These are phyloP conservation scores for Gymnoscopelus microlampas DNA, from an alignment of 2,797 vertebrate genomes.

Conservation along the genomic window DNA sequence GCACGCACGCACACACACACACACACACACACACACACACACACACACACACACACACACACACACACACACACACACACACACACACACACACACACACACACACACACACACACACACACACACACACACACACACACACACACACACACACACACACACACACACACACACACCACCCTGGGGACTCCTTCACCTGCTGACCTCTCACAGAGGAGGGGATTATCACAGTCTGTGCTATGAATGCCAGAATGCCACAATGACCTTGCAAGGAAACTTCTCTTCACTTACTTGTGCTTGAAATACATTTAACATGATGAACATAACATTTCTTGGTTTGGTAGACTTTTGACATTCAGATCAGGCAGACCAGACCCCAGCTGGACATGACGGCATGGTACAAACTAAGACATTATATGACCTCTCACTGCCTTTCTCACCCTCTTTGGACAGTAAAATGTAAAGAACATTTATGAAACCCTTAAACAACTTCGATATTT, in stretches of 20 bases:
- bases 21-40: constrained; percentile 6
- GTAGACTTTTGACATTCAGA: neutral
- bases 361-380: no score
- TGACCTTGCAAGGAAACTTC: constrained; percentile 56
- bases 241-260: constrained; percentile 50
- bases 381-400: no score
- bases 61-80: constrained; percentile 25
- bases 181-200: constrained; percentile 57
- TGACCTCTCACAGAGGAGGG: constrained; percentile 57
- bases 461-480: no score
- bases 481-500: no score
- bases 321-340: neutral
- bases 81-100: constrained; percentile 10
- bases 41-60: neutral
- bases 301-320: constrained; percentile 22
- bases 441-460: no score
- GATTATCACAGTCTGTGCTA: constrained; percentile 62
- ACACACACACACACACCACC: constrained; percentile 16
- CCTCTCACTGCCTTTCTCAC: no score
- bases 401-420: no score
- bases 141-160: constrained; percentile 27
- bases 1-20: constrained; percentile 21
- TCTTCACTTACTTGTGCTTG: constrained; percentile 15
- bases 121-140: constrained; percentile 16
- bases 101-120: constrained; percentile 12